These are phyloP conservation scores for Cataglyphis albicans DNA, from an alignment of 2,888 invertebrate species.

Conservation along the genomic window DNA sequence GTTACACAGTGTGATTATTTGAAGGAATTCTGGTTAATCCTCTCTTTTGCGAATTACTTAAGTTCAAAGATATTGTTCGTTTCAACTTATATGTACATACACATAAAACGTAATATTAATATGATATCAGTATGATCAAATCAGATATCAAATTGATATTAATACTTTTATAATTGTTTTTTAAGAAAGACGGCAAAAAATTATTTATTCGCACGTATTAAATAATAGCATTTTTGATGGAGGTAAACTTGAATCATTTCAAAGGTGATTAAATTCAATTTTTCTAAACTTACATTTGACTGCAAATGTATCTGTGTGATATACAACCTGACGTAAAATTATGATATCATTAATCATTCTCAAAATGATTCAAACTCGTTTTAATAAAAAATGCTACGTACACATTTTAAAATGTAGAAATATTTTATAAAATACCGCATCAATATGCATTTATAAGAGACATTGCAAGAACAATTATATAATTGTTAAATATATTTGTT, in stretches of 20 bases:
- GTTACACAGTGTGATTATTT: background rate
- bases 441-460: background rate
- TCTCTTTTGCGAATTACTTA: background rate
- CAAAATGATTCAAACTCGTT: background rate
- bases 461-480: background rate
- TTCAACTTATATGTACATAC: background rate
- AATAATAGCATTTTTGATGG: constrained; percentile 1
- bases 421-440: background rate
- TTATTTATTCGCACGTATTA: background rate
- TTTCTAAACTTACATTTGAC: background rate
- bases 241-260: background rate
- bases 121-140: background rate
- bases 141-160: background rate
- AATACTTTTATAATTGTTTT: background rate
- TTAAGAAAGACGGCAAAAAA: background rate
- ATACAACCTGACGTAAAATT: background rate
- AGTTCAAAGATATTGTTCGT: background rate
- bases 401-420: background rate
- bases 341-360: constrained; percentile 29
- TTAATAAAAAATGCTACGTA: background rate
- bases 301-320: constrained; percentile 20
- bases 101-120: background rate
- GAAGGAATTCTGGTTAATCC: constrained; percentile 32
- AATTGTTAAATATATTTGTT: background rate
- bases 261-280: constrained; percentile 16